These are phyloP conservation scores for Nycteola revayana DNA, from an alignment of 2,888 invertebrate genomes.

Conservation along the genomic window DNA sequence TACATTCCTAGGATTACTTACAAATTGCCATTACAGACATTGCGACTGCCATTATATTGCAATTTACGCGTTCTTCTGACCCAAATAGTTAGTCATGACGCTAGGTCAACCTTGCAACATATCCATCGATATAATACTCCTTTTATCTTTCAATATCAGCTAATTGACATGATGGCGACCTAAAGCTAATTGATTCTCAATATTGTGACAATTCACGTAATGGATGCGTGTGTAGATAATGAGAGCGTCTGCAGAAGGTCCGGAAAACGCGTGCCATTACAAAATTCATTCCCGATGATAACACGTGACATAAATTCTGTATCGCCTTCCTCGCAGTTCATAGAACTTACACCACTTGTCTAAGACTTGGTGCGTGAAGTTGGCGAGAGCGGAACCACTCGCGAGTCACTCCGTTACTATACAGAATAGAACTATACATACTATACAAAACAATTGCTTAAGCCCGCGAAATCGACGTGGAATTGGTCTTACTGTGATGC, in stretches of 20 bases:
- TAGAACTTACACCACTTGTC: slow-evolving; percentile 62
- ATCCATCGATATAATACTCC: slow-evolving; percentile 6
- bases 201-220: slow-evolving; percentile 4
- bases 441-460: too few relatives aligned
- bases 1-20: too few relatives aligned
- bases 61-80: slow-evolving; percentile 7
- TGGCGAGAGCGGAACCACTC: too few relatives aligned
- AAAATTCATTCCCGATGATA: slow-evolving; percentile 65
- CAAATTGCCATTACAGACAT: background rate
- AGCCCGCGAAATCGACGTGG: too few relatives aligned
- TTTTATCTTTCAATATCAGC: slow-evolving; percentile 6
- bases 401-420: too few relatives aligned
- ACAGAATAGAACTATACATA: too few relatives aligned
- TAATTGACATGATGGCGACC: slow-evolving; percentile 18
- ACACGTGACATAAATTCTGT: slow-evolving; percentile 72
- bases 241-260: slow-evolving; percentile 32
- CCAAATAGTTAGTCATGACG: slow-evolving; percentile 12
- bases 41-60: slow-evolving; percentile 1
- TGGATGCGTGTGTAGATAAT: slow-evolving; percentile 7
- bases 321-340: slow-evolving; percentile 65
- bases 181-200: slow-evolving; percentile 22
- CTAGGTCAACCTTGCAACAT: slow-evolving; percentile 1
- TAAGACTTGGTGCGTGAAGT: slow-evolving; percentile 4
- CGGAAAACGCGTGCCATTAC: slow-evolving; percentile 67
- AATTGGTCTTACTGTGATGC: too few relatives aligned